Evolutionary conservation across 1,140 invertebrate genomes (phyloP).

Genomic region (Andricus grossulariae): DNA sequence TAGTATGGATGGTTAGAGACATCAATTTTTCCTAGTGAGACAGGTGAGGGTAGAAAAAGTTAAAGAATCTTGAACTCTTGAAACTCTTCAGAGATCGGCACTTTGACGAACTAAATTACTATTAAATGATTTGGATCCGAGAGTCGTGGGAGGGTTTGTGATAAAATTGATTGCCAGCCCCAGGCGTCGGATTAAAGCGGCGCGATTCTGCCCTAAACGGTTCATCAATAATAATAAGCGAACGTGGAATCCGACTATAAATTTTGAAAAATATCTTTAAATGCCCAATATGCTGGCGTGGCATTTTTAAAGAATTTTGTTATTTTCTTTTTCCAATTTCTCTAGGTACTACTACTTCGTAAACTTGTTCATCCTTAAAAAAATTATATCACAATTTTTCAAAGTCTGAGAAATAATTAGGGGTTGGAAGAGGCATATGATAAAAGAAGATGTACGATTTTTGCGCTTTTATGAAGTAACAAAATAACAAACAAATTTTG

Average conservation of each 20-base stretch:
- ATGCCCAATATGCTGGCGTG: neutral
- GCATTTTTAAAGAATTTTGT: neutral
- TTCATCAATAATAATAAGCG: neutral
- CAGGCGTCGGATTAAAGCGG: slow-evolving; percentile 14
- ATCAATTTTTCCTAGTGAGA: neutral
- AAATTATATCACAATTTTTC: too few relatives aligned
- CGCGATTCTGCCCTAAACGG: slow-evolving; percentile 13
- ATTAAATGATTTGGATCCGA: slow-evolving; percentile 14
- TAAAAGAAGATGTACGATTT: too few relatives aligned
- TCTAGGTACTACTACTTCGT: too few relatives aligned
- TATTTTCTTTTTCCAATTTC: too few relatives aligned
- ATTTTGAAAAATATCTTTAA: slow-evolving; percentile 19
- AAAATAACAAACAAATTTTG: too few relatives aligned
- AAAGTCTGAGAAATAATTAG: too few relatives aligned
- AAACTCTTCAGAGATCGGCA: neutral
- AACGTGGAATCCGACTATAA: neutral
- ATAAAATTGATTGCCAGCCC: slow-evolving; percentile 23
- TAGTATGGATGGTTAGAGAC: neutral
- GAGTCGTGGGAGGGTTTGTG: slow-evolving; percentile 12
- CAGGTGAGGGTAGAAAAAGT: neutral
- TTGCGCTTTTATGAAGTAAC: too few relatives aligned
- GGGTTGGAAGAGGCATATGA: too few relatives aligned
- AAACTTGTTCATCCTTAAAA: too few relatives aligned
- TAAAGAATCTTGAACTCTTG: neutral
- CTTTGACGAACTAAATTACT: slow-evolving; percentile 28